phyloP scores from a whole-genome alignment of 2,888 invertebrate genomes.

The Aphidius colemani region DNA sequence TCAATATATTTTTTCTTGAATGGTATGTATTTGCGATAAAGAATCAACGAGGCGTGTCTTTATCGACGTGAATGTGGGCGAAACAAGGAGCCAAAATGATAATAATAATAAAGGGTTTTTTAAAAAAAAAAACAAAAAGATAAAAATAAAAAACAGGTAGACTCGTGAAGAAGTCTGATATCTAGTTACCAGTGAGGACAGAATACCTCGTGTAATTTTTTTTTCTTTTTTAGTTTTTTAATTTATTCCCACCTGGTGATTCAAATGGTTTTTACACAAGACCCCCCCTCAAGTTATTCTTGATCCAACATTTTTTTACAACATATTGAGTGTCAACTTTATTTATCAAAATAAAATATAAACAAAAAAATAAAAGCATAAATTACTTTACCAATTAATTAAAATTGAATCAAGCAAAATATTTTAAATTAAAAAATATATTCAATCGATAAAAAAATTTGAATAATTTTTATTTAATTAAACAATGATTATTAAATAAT shows the following conservation, averaged over 20 bases:
- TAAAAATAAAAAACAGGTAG: slow-evolving; percentile 26
- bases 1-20: slow-evolving; percentile 1
- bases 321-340: background rate
- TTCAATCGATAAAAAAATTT: background rate
- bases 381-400: too few relatives aligned
- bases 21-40: slow-evolving; percentile 10
- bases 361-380: too few relatives aligned
- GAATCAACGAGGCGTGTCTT: slow-evolving; percentile 23
- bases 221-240: slow-evolving; percentile 24
- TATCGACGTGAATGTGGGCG: slow-evolving; percentile 26
- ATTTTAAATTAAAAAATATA: background rate
- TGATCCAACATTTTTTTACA: background rate
- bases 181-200: slow-evolving; percentile 47
- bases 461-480: background rate
- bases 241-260: slow-evolving; percentile 33
- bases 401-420: background rate
- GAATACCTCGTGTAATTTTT: slow-evolving; percentile 35
- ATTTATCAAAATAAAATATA: too few relatives aligned
- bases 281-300: slow-evolving; percentile 11
- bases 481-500: background rate
- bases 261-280: slow-evolving; percentile 19
- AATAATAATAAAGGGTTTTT: slow-evolving; percentile 20
- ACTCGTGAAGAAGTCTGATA: slow-evolving; percentile 29
- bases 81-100: slow-evolving; percentile 27
- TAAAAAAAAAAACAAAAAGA: slow-evolving; percentile 13